Base-by-base conservation (phyloP, 2,113 vertebrate genomes). In the Gymnocephalus cernua region DNA sequence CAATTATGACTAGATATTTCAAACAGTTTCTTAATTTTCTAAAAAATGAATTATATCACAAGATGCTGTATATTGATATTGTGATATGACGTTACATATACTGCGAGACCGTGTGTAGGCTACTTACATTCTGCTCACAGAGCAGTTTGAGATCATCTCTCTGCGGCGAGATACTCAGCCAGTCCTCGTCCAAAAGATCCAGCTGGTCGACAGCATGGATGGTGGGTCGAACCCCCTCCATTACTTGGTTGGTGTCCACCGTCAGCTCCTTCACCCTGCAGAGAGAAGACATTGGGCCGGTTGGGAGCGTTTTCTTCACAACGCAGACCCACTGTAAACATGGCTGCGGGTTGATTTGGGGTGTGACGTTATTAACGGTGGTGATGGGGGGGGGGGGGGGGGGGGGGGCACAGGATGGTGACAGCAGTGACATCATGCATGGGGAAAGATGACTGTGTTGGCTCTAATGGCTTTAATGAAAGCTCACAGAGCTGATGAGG, bases 51-150 rank as follows among this genome's bases (percentile, higher is more conserved):
- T 23, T 23, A 16, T 4, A 35, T 13, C 38, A 27, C 16, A 32
- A 45, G 12, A 29, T 57, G 53, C n/a, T 72, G 69, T 21, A 16
- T 32, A 2, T 29, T 38, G 12, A 51, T 21, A 51, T 35, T 16
- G 29, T 35, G 6, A 38, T 6, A 41, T 19, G 35, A 57, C 38
- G 4, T 27, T 7, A 23, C 4, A 23, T n/a, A 38, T 25, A 25
- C 6, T 10, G 44, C 4, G 29, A 48, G 27, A 53, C 18, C 7
- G 3, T 14, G 19, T 48, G 18, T 14, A n/a, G n/a, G n/a, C n/a
- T n/a, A 95, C 97, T 97, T 92, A 99, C 98, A 6, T 99, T 99
- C 95, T 98, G 98, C 94, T 99, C 98, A 95, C 98, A 99, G 83
- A 99, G 97, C 85, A 99, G 95, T 90, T 99, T 99, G 77, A 99